These are phyloP conservation scores for Nicator chloris DNA, from an alignment of 2,113 vertebrate genomes.

Conservation along the genomic window DNA sequence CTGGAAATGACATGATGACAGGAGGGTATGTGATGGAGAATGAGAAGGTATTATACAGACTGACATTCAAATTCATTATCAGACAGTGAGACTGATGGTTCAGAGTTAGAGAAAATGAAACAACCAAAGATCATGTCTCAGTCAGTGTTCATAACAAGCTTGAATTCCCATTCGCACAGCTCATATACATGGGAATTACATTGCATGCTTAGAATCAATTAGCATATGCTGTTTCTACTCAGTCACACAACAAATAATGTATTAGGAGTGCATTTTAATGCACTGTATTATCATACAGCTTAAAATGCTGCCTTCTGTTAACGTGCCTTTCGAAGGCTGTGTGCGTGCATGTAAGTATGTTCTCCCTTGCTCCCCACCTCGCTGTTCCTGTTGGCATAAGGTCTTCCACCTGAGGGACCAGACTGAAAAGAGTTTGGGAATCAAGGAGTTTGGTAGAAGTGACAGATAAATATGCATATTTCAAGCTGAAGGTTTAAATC, in stretches of 20 bases:
- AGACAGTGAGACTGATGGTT: conserved; percentile 43
- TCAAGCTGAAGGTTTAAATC: neutral
- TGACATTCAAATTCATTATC: conserved; percentile 37
- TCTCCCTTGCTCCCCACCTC: neutral
- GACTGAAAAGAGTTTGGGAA: neutral
- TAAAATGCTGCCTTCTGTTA: neutral
- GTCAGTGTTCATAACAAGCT: conserved; percentile 38
- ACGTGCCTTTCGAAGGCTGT: neutral
- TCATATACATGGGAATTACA: conserved; percentile 41
- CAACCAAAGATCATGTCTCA: conserved; percentile 3
- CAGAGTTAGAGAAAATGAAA: conserved; percentile 25
- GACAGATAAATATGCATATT: neutral
- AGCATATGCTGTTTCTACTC: conserved; percentile 35
- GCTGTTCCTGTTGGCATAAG: neutral
- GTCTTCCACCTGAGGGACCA: neutral
- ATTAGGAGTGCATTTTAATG: conserved; percentile 35
- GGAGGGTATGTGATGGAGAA: neutral
- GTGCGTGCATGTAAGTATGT: neutral
- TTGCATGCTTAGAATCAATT: conserved; percentile 4
- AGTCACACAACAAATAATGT: conserved; percentile 44
- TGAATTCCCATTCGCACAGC: conserved; percentile 32
- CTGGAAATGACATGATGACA: conserved; percentile 31
- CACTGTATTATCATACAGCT: neutral
- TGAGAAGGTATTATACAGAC: conserved; percentile 18
- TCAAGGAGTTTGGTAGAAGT: neutral